These are phyloP conservation scores for Formica exsecta DNA, from an alignment of 1,140 invertebrate genomes.

Conservation along the genomic window DNA sequence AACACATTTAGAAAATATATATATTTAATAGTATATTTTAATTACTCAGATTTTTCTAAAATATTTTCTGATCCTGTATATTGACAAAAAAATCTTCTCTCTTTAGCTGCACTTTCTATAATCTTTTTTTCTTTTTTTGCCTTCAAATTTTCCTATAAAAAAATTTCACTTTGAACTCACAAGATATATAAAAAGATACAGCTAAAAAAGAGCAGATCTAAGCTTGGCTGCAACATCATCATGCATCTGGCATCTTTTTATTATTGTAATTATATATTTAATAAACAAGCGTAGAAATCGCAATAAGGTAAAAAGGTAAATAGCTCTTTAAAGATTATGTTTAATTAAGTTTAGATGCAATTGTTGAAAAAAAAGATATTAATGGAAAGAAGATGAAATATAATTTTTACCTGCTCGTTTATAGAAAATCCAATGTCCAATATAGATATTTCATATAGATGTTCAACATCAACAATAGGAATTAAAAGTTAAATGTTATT, in stretches of 20 bases:
- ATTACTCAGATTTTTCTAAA: background rate
- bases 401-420: conserved; percentile 21
- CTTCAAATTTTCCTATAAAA: background rate
- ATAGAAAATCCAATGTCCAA: conserved; percentile 11
- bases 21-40: background rate
- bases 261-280: background rate
- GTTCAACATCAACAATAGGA: too few relatives aligned
- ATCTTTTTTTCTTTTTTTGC: background rate
- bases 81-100: background rate
- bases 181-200: background rate
- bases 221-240: background rate
- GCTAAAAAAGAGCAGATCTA: background rate
- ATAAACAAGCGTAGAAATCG: background rate
- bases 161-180: background rate
- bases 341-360: background rate
- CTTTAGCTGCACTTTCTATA: background rate
- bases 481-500: too few relatives aligned
- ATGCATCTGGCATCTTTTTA: background rate
- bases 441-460: background rate
- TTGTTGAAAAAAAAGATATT: background rate
- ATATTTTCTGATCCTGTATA: conserved; percentile 38
- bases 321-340: background rate
- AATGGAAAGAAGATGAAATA: background rate
- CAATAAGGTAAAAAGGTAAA: background rate
- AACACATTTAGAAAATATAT: background rate